Percentiles rank a stretch among this genome's conserved stretches.
phyloP scores from a whole-genome alignment of 2,113 vertebrate species.

The Nerophis lumbriciformis region DNA sequence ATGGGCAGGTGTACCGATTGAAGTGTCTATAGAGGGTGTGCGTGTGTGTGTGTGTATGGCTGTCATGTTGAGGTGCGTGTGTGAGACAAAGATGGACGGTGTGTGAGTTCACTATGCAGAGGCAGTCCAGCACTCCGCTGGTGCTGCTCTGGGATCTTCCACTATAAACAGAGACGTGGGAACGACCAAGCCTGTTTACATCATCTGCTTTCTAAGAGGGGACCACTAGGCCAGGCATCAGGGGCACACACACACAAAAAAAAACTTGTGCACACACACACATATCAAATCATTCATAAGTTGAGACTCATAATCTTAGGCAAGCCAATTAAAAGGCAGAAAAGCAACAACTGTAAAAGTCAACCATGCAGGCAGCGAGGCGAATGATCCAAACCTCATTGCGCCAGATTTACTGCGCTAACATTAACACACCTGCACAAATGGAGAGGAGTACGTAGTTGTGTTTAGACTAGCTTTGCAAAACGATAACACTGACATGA shows the following conservation, averaged over 20 bases:
- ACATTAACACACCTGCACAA: constrained; percentile 61
- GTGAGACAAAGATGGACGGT: constrained; percentile 52
- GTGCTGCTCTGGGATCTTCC: constrained; percentile 63
- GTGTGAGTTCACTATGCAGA: constrained; percentile 46
- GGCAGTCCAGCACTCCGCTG: constrained; percentile 58
- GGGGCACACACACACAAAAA: background rate
- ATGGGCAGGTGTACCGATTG: constrained; percentile 5
- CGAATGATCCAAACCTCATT: constrained; percentile 21
- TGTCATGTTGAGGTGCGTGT: background rate
- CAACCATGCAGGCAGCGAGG: constrained; percentile 15
- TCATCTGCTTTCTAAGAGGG: constrained; percentile 53
- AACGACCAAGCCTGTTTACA: constrained; percentile 67
- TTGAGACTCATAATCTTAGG: too few species aligned
- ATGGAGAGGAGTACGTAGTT: constrained; percentile 26
- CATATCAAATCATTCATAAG: too few species aligned
- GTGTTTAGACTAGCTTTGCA: constrained; percentile 60
- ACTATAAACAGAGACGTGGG: constrained; percentile 73
- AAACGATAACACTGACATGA: constrained; percentile 37
- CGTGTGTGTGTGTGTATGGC: background rate
- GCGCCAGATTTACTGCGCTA: constrained; percentile 51
- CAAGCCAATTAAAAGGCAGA: background rate
- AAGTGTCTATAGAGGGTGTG: too few species aligned
- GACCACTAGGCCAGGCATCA: constrained; percentile 53
- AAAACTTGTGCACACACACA: background rate
- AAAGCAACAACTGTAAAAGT: background rate